Percentiles rank a stretch among this genome's conserved stretches.
Evolutionary conservation across 2,888 invertebrate species (phyloP).

Genomic region (Alviniconcha strummeri): DNA sequence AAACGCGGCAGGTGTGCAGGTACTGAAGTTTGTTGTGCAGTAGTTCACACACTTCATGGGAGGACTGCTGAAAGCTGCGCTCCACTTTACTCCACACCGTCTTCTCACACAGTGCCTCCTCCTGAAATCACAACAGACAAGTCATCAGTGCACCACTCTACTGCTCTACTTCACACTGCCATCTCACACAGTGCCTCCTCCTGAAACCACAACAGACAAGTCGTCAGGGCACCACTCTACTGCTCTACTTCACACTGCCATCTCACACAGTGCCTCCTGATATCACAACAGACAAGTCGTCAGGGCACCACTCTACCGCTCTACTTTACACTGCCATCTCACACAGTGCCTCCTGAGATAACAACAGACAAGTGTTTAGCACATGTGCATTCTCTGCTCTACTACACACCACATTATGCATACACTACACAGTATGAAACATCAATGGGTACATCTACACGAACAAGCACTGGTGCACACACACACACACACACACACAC

Average conservation of each 20-base stretch:
- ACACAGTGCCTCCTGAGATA: too few species aligned
- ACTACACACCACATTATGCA: neutral
- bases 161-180: neutral
- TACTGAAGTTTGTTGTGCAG: constrained; percentile 66
- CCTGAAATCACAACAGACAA: neutral
- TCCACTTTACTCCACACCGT: constrained; percentile 63
- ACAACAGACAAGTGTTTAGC: too few species aligned
- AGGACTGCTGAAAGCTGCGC: constrained; percentile 62
- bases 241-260: constrained; percentile 32
- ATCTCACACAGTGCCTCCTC: neutral
- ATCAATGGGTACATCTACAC: too few species aligned
- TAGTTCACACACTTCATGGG: constrained; percentile 62
- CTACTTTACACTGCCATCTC: constrained; percentile 31
- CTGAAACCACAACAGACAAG: neutral
- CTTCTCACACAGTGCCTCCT: constrained; percentile 20
- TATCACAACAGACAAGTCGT: neutral
- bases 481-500: too few species aligned
- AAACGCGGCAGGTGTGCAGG: constrained; percentile 47
- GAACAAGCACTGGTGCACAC: too few species aligned
- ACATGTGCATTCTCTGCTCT: too few species aligned
- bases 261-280: too few species aligned
- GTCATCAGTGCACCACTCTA: neutral
- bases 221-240: neutral
- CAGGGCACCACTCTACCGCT: neutral
- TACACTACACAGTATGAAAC: neutral